Base-by-base conservation (phyloP, 2,797 vertebrate genomes). In the Chlorospingus flavigularis region DNA sequence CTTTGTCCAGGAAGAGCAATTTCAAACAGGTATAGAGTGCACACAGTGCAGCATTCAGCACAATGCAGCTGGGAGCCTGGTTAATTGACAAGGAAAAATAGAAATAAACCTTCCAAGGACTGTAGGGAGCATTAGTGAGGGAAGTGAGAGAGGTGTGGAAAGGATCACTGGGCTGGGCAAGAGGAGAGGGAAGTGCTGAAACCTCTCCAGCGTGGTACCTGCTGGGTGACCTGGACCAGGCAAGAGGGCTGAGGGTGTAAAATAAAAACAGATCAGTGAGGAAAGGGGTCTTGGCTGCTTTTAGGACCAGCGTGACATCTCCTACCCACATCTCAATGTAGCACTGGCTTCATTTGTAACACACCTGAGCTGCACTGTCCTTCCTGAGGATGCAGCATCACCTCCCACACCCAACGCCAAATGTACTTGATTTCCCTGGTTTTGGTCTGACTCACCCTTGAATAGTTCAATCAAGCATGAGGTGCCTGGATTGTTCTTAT, bases 81-180 rank as follows among this genome's bases (percentile, higher is more conserved):
- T 45, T 93, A 91, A 93, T 58, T 80, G 88, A 76, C 63, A 89
- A 74, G 53, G 16, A 82, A 89, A 92, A 89, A 65, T 23, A 87
- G 88, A 90, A 92, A 92, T 74, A 89, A 88, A 55, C 60, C 35
- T 88, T 82, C 35, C 57, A 53, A 35, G 48, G 45, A 5, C 60
- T 53, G 26, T 10, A 51, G 74, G 72, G 60, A 89, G n/a, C 8
- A 26, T 45, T 12, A 60, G 20, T 30, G 40, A 33, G 39, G 48
- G 21, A 72, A 61, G 67, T 11, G 26, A 67, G 65, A 35, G 63
- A 54, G 31, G 37, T 31, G 62, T 71, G 73, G 28, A n/a, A 88
- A 71, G 63, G 43, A 45, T 75, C 15, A 3, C 45, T 43, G 26
- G 8, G 8, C n/a, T 37, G 48, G 42, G 21, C 28, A n/a, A 16